These are phyloP conservation scores for Steinernema feltiae DNA, from an alignment of 1,140 invertebrate genomes.

Conservation along the genomic window DNA sequence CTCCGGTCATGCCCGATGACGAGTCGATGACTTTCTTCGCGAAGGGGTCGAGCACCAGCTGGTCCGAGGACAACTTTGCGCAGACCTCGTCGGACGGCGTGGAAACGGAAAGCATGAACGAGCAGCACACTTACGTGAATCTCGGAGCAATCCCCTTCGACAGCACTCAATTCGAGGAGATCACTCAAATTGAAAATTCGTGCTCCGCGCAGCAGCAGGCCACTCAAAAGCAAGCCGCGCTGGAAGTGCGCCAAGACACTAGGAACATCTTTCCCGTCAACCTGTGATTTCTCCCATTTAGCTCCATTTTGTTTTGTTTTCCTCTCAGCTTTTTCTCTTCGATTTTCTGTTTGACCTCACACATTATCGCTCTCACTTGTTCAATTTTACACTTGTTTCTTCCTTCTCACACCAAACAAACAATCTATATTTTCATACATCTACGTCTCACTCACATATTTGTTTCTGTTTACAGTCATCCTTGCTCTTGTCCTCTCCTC, in stretches of 20 bases:
- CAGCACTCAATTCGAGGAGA: constrained; percentile 35
- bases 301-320: not conserved
- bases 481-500: no score
- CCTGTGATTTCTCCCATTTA: not conserved
- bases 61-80: not conserved
- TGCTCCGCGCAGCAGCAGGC: not conserved
- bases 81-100: not conserved
- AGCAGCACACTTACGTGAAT: constrained; percentile 39
- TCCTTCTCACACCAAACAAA: not conserved
- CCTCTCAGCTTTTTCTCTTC: not conserved
- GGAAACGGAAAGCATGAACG: not conserved
- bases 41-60: not conserved
- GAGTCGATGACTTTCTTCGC: constrained; percentile 5
- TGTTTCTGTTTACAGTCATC: no score
- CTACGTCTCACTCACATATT: no score
- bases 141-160: constrained; percentile 18
- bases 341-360: constrained; percentile 9
- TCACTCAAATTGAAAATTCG: constrained; percentile 5
- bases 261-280: not conserved
- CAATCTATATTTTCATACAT: no score
- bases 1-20: constrained; percentile 26
- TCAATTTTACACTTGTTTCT: constrained; percentile 10
- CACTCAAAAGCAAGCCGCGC: constrained; percentile 14
- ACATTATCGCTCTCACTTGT: constrained; percentile 17
- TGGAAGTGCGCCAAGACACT: not conserved